Base-by-base conservation (phyloP, 2,797 vertebrate species). In the Hypotaenidia okinawae region DNA sequence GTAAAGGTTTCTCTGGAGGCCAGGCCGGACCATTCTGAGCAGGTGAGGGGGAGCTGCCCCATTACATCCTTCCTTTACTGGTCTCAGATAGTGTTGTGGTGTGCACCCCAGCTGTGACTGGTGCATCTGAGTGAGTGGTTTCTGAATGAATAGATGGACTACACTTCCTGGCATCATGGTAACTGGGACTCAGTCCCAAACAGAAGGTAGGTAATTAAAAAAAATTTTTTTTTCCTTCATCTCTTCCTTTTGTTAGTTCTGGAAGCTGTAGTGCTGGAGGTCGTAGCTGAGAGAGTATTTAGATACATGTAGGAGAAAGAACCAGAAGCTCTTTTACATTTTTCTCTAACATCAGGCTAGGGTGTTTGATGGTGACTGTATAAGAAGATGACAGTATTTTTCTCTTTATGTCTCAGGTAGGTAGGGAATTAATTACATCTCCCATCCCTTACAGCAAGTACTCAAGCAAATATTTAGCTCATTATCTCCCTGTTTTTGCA, bases 221-320 rank as follows among this genome's bases (percentile, higher is more conserved):
- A 41, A 41, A 41, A 39, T 39, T 12, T 39, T 41, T 27, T 4
- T 1, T 39, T 30, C 21, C 7, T 1, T 0, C 3, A 3, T 5
- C 2, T 1, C 0, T 76, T 77, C 35, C 6, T 45, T 72, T 77
- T 32, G 19, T 73, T 52, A 28, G 21, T 57, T 4, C 37, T 76
- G 16, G 43, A 66, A 75, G 10, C 35, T 74, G 30, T 77, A 51
- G 17, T 47, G 22, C 28, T 73, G 37, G 55, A 67, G 13, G 18
- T 63, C n/a, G 54, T 27, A 67, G 15, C 35, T 70, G n/a, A 63
- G 15, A 32, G 9, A 41, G 21, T 39, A 86, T 82, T 76, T 79
- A 78, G 33, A 43, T 57, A 22, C 2, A 4, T 14, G 0, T 22
- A 17, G 23, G 41, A 77, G 17, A 72, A 74, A 47, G 21, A 61